phyloP scores from a whole-genome alignment of 1,140 invertebrate species.

The Oedothorax gibbosus region DNA sequence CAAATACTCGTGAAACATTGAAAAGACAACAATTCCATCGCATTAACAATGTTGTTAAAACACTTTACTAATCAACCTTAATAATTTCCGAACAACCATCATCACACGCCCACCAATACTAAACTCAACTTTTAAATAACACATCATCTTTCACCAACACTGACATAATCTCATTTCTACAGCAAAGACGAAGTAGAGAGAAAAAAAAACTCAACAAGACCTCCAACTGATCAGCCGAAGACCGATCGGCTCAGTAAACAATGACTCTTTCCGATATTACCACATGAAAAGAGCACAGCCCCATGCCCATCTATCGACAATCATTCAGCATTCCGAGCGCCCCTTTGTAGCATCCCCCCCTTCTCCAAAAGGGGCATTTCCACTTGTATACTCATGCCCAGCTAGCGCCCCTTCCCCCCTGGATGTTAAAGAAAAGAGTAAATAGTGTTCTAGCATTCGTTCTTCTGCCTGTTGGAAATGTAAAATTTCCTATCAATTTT shows the following conservation, averaged over 20 bases:
- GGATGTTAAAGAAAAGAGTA: not conserved
- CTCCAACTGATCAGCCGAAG: not conserved
- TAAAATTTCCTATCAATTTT: too few relatives aligned
- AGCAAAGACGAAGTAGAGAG: too few relatives aligned
- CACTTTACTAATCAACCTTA: too few relatives aligned
- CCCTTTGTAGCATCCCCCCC: slow-evolving; percentile 45
- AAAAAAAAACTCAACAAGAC: not conserved
- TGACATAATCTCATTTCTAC: too few relatives aligned
- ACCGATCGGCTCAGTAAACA: slow-evolving; percentile 33
- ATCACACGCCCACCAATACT: not conserved
- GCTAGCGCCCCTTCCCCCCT: slow-evolving; percentile 22
- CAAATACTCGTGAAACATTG: too few relatives aligned
- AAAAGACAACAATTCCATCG: too few relatives aligned
- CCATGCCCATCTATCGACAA: slow-evolving; percentile 22
- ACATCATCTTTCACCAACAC: too few relatives aligned
- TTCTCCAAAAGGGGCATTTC: slow-evolving; percentile 33
- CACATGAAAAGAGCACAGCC: slow-evolving; percentile 47
- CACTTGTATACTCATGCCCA: slow-evolving; percentile 23
- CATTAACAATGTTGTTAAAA: too few relatives aligned
- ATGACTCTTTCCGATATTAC: slow-evolving; percentile 50
- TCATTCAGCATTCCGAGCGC: slow-evolving; percentile 46
- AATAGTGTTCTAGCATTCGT: too few relatives aligned
- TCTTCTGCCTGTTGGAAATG: too few relatives aligned
- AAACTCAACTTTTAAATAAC: not conserved
- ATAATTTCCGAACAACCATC: too few relatives aligned